phyloP scores from a whole-genome alignment of 2,888 invertebrate species.

The Cacoxenus indagator region DNA sequence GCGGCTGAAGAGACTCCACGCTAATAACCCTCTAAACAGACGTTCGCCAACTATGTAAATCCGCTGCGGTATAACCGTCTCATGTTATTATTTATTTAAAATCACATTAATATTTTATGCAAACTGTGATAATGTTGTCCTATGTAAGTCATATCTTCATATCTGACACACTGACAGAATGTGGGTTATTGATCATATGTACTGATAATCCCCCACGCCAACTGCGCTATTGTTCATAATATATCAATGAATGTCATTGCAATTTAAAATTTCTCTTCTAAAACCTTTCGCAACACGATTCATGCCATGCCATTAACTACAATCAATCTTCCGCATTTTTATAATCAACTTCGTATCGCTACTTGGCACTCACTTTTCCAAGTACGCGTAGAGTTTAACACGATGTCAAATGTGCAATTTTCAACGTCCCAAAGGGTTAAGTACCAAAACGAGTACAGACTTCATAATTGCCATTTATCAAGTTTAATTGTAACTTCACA shows the following conservation, averaged over 20 bases:
- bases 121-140: too few relatives aligned
- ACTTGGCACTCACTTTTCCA: not conserved
- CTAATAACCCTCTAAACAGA: too few relatives aligned
- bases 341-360: not conserved
- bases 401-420: conserved; percentile 15
- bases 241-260: not conserved
- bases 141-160: too few relatives aligned
- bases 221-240: too few relatives aligned
- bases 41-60: too few relatives aligned
- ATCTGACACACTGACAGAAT: too few relatives aligned
- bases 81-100: too few relatives aligned
- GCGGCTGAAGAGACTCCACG: too few relatives aligned
- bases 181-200: too few relatives aligned
- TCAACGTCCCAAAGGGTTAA: conserved; percentile 15
- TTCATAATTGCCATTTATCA: conserved; percentile 41
- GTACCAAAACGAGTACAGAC: conserved; percentile 7
- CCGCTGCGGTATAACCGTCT: too few relatives aligned
- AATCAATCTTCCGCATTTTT: conserved; percentile 9
- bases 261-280: not conserved
- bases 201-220: too few relatives aligned
- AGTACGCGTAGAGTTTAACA: conserved; percentile 3
- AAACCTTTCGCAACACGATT: not conserved
- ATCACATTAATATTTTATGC: too few relatives aligned
- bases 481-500: conserved; percentile 23
- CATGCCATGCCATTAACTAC: not conserved